phyloP scores from a whole-genome alignment of 2,888 invertebrate genomes.

The Athalia circularis region DNA sequence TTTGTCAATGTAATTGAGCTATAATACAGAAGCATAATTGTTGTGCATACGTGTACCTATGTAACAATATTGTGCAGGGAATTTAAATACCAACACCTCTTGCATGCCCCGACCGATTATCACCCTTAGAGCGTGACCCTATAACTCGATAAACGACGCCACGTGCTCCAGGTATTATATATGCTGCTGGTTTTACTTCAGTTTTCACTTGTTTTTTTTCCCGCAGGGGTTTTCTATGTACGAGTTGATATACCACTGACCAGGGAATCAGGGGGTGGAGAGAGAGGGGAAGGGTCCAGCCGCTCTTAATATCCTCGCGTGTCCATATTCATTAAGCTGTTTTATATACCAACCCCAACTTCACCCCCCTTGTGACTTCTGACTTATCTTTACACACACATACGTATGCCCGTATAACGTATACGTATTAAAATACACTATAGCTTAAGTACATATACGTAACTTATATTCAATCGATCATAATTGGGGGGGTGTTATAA shows the following conservation, averaged over 20 bases:
- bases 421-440: no score
- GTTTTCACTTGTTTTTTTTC: no score
- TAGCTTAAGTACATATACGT: no score
- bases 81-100: constrained; percentile 27
- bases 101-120: constrained; percentile 36
- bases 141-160: constrained; percentile 50
- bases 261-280: neutral
- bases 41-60: neutral
- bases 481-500: no score
- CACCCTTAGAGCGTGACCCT: constrained; percentile 42
- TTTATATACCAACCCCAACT: neutral
- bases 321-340: constrained; percentile 69
- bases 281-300: constrained; percentile 52
- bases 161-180: constrained; percentile 41
- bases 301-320: constrained; percentile 69
- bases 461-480: no score
- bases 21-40: neutral
- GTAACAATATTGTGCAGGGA: neutral
- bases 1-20: neutral
- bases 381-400: neutral
- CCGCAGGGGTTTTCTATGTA: no score
- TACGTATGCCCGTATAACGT: no score
- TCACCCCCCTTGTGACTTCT: neutral
- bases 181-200: no score
- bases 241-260: constrained; percentile 18